These are phyloP conservation scores for Haemorhous mexicanus DNA, from an alignment of 2,113 vertebrate genomes.

Conservation along the genomic window DNA sequence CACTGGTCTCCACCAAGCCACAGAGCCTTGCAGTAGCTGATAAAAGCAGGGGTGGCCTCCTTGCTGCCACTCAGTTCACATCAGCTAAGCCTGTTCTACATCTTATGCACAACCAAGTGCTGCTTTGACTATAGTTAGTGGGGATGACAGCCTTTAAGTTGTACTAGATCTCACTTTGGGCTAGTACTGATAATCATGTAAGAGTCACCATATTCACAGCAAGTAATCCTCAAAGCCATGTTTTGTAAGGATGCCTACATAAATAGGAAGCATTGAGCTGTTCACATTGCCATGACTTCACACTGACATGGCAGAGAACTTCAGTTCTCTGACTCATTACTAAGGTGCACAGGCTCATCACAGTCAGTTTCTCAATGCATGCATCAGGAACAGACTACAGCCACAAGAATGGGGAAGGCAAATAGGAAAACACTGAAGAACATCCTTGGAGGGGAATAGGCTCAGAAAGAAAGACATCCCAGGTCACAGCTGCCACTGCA, in stretches of 20 bases:
- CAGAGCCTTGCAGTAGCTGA: not conserved
- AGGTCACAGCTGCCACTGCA: not conserved
- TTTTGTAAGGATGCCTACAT: not conserved
- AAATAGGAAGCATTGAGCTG: not conserved
- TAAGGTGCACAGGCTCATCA: not conserved
- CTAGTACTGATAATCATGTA: fast-evolving
- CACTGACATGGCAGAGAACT: not conserved
- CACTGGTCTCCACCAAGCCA: not conserved
- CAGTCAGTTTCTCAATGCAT: not conserved
- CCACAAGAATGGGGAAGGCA: not conserved
- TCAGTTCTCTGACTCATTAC: not conserved
- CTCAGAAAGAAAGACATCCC: not conserved
- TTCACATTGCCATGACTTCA: not conserved
- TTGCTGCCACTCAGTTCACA: not conserved
- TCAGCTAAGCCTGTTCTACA: not conserved
- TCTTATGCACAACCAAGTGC: not conserved
- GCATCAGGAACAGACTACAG: not conserved
- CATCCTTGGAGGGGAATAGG: not conserved
- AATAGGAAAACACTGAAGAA: not conserved
- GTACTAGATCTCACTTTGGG: not conserved
- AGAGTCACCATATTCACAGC: not conserved
- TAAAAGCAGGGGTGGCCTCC: not conserved
- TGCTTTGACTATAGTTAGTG: not conserved
- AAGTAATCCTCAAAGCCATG: not conserved
- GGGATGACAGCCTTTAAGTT: not conserved